phyloP scores from a whole-genome alignment of 2,888 invertebrate species.

The Lydus trimaculatus region DNA sequence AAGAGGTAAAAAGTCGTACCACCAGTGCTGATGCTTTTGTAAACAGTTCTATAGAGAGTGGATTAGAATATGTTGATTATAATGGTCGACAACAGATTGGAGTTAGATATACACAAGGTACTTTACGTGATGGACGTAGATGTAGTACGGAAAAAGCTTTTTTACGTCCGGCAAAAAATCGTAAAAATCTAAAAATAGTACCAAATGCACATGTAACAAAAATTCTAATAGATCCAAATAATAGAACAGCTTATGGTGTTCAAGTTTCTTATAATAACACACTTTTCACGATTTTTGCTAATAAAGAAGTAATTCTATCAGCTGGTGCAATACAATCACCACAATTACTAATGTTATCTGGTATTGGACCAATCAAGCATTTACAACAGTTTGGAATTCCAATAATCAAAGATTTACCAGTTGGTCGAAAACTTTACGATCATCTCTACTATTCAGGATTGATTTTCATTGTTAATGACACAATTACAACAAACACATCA shows the following conservation, averaged over 20 bases:
- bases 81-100: constrained; percentile 71
- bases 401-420: constrained; percentile 69
- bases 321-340: constrained; percentile 90
- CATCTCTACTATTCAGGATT: constrained; percentile 64
- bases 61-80: constrained; percentile 75
- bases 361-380: constrained; percentile 69
- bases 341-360: constrained; percentile 86
- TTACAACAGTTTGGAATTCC: constrained; percentile 66
- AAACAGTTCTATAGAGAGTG: constrained; percentile 70
- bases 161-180: constrained; percentile 66
- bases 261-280: constrained; percentile 66
- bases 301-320: constrained; percentile 83
- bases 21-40: constrained; percentile 65
- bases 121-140: constrained; percentile 66
- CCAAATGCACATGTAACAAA: constrained; percentile 69
- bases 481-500: background rate
- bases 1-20: constrained; percentile 55
- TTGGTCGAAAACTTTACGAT: constrained; percentile 72
- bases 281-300: constrained; percentile 63
- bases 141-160: constrained; percentile 73
- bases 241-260: constrained; percentile 73
- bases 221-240: constrained; percentile 69
- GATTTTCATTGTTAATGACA: constrained; percentile 41
- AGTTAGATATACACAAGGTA: constrained; percentile 69
- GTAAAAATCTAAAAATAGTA: constrained; percentile 73